phyloP scores from a whole-genome alignment of 2,113 vertebrate genomes.

The Chionomys nivalis region DNA sequence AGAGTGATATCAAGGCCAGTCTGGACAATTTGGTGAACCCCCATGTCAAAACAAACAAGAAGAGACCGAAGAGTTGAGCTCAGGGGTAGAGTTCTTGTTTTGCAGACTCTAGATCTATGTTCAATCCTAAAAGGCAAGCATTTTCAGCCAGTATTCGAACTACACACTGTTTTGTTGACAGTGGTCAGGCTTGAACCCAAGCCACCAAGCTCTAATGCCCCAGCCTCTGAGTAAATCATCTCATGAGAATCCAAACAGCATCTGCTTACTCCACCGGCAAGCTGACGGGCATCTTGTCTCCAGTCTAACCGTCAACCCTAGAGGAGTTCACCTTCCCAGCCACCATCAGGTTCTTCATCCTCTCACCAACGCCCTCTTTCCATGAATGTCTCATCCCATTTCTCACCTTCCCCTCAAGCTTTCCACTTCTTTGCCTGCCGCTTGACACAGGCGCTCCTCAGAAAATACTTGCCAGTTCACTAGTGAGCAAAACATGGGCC shows the following conservation, averaged over 20 bases:
- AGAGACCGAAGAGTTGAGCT: not conserved
- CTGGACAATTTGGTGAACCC: not conserved
- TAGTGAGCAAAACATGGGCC: not conserved
- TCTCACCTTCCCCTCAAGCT: not conserved
- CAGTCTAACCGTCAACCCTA: not conserved
- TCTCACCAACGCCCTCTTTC: not conserved
- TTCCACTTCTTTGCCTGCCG: not conserved
- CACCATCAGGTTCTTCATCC: not conserved
- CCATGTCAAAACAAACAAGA: not conserved
- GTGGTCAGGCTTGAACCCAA: not conserved
- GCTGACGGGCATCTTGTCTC: not conserved
- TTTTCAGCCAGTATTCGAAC: not conserved
- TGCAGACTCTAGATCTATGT: not conserved
- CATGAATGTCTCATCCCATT: not conserved
- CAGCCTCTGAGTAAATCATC: not conserved
- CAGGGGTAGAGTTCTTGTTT: not conserved
- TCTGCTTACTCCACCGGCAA: not conserved
- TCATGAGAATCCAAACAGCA: not conserved
- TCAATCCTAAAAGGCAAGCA: not conserved
- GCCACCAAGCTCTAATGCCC: not conserved
- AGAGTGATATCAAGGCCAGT: not conserved
- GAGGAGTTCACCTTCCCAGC: not conserved
- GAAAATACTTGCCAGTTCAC: conserved; percentile 29
- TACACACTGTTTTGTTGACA: not conserved
- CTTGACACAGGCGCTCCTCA: conserved; percentile 13